Evolutionary conservation across 2,888 invertebrate species (phyloP).

Genomic region (Melipona beecheii): DNA sequence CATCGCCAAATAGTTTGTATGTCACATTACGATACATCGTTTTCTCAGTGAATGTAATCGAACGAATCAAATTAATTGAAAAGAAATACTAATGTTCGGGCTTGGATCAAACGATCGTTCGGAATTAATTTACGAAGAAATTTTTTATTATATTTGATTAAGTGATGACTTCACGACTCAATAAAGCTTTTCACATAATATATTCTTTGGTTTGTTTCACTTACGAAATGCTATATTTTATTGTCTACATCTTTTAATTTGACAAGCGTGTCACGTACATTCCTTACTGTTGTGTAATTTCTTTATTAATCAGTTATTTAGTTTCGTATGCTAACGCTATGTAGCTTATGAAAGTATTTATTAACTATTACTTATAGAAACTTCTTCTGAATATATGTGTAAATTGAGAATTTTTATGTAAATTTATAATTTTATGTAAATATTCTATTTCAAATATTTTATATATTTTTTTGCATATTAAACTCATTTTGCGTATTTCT

Average conservation of each 20-base stretch:
- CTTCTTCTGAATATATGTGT: neutral
- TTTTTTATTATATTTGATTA: neutral
- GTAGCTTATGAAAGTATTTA: neutral
- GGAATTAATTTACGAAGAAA: neutral
- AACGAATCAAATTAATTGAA: neutral
- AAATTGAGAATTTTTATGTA: too few relatives aligned
- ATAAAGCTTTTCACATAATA: neutral
- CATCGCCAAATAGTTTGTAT: neutral
- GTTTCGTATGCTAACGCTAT: neutral
- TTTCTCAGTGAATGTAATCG: neutral
- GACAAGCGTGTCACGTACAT: neutral
- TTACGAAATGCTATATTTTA: slow-evolving; percentile 23
- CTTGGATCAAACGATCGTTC: neutral
- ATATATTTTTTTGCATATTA: too few relatives aligned
- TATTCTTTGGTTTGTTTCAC: neutral
- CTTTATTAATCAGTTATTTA: slow-evolving; percentile 11
- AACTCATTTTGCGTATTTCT: too few relatives aligned
- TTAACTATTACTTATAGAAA: neutral
- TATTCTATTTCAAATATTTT: too few relatives aligned
- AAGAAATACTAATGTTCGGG: neutral
- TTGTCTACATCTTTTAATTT: slow-evolving; percentile 5
- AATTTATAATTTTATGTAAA: too few relatives aligned
- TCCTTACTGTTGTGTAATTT: neutral
- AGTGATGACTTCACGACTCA: slow-evolving; percentile 2
- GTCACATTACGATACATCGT: neutral